phyloP scores from a whole-genome alignment of 2,797 vertebrate genomes.

The Ctenopoma multispine region DNA sequence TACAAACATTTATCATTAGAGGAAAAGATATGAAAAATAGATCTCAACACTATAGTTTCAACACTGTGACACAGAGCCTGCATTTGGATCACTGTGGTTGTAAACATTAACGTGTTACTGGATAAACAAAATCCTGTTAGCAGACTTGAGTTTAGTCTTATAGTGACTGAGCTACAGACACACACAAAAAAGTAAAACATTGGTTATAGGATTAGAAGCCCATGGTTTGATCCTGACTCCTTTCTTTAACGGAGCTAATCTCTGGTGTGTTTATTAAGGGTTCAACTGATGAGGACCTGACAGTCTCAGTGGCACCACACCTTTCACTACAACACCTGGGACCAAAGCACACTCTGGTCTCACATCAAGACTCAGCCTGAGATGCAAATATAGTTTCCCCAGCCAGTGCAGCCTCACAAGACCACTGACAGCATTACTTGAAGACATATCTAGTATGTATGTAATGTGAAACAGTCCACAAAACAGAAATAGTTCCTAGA shows the following conservation, averaged over 20 bases:
- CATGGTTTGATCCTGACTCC: background rate
- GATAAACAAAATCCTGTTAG: background rate
- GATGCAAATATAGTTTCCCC: conserved; percentile 3
- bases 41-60: background rate
- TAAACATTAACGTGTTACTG: conserved; percentile 2
- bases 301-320: conserved; percentile 16
- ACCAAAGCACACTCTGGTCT: conserved; percentile 18
- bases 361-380: background rate
- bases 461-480: background rate
- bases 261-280: conserved; percentile 63
- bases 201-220: background rate
- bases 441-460: no score
- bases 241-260: conserved; percentile 22
- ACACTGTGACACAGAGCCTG: background rate
- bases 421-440: no score
- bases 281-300: conserved; percentile 34
- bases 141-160: background rate
- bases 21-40: background rate
- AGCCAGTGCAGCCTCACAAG: background rate
- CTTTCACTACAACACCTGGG: conserved; percentile 46
- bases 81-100: background rate
- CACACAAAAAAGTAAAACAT: background rate
- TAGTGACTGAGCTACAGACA: background rate
- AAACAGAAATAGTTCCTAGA: background rate
- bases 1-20: background rate